Conservation (phyloP, 37 sponge, comb jelly and placozoan species). For the Mnemiopsis leidyi region DNA sequence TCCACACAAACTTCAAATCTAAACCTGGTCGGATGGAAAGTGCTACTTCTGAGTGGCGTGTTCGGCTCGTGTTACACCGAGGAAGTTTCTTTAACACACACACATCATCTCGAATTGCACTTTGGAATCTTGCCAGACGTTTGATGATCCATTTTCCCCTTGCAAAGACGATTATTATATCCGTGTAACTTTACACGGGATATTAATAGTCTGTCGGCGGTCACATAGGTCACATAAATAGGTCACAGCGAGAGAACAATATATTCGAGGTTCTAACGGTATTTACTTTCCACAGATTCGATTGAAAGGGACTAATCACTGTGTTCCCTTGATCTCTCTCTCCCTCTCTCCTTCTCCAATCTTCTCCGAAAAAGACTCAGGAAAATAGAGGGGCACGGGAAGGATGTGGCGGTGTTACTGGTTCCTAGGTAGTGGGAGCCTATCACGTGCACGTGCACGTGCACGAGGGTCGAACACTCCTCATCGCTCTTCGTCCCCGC, state of each 20-base stretch:
- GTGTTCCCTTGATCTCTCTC: background rate
- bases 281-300: background rate
- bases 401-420: background rate
- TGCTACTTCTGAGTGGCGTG: too few species aligned
- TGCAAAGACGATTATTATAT: background rate
- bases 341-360: background rate
- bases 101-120: background rate
- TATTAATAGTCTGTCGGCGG: background rate
- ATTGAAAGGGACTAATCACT: slow-evolving; percentile 39
- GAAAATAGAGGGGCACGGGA: background rate
- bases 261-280: background rate
- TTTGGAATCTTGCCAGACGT: background rate
- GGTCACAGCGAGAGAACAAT: too few species aligned
- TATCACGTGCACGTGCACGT: background rate
- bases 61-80: too few species aligned
- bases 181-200: background rate
- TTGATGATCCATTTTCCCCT: background rate
- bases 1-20: too few species aligned
- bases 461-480: background rate
- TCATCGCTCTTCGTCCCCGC: background rate
- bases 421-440: background rate
- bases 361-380: background rate
- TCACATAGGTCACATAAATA: too few species aligned
- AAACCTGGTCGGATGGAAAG: too few species aligned
- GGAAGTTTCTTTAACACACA: too few species aligned